Evolutionary conservation across 2,797 vertebrate species (phyloP), one percentile per base, ranked within the genome.

Genomic region (Halcyon badia): DNA sequence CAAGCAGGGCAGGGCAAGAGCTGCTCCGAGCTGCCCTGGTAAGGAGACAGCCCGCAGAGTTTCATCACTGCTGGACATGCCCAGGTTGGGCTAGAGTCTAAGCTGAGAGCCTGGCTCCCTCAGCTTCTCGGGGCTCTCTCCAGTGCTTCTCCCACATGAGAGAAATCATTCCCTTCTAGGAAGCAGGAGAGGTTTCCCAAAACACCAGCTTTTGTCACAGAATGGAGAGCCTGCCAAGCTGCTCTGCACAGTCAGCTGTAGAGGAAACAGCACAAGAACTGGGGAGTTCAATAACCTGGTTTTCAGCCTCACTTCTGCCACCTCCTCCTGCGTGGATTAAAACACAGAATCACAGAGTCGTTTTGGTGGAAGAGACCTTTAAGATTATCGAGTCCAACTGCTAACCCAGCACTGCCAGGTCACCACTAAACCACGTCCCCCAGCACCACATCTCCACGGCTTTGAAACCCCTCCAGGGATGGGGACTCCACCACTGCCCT

Each of bases 21-120:
- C 52, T n/a, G 37, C 8, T 48, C 9, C n/a, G 15, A 69, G 48
- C 46, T n/a, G 37, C 7, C 41, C 6, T 37, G 20, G 52, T 10
- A 65, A 14, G 24, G 37, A 44, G 25, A 30, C 25, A 15, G 22
- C 44, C 33, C 0, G 4, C 2, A 2, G 4, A 21, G 8, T 49
- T 52, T 35, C 49, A 46, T 11, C n/a, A 7, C 56, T 61, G 52
- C 48, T 46, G 41, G 64, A 22, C 2, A 1, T 31, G 33, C 15
- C 28, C 48, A 51, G 37, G 15, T 16, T 46, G n/a, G 48, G 61
- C 31, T 65, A 70, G 51, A 90, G n/a, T n/a, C 21, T 6, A 81
- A 80, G 2, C 25, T 12, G 15, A 1, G 9, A 75, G 48, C 42
- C 42, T 58, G 66, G 24, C 14, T 83, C 11, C 28, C 41, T 18